Base-by-base conservation (phyloP, 2,888 invertebrate genomes). In the Scelioninae gen. 2 region DNA sequence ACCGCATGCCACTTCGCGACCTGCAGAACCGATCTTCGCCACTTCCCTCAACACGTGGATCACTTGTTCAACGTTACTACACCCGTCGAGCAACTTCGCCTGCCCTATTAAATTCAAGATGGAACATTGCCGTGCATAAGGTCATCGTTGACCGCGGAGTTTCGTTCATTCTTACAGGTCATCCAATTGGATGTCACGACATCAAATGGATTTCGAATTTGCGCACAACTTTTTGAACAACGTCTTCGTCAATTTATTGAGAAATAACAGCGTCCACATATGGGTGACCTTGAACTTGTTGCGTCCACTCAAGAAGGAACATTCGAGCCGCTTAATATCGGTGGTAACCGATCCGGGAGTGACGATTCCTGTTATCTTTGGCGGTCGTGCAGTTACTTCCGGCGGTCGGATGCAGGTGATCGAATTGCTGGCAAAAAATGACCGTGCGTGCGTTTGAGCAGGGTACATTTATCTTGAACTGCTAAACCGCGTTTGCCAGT, bases 181-280 rank as follows among this genome's bases (percentile, higher is more conserved):
- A 3, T n/a, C 9, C 37, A 15, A 15, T 3, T 15, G 11, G 57
- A 5, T 25, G 35, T 63, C 25, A 41, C 37, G 7, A 25, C 58
- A 28, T 43, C 48, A 7, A 18, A 9, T 22, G 16, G 16, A 18
- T 28, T 61, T 22, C 22, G 19, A 7, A 22, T 50, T 57, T 61
- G 48, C 65, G 48, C 65, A 55, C 61, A 73, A 71, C 55, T 79
- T 81, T 41, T 64, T 78, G 16, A 81, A 16, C 6, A 84, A 72
- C 11, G 71, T 74, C 61, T 80, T 82, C 13, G 76, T 73, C 55
- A 81, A 72, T 43, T 80, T 73, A 45, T 69, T 77, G 10, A 83
- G 57, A 18, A 83, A 64, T 37, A 84, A 28, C 37, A 81, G 52
- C 37, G 76, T 81, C 81, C 81, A 83, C 83, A 82, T 84, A 76